These are phyloP conservation scores for Lepidurus apus DNA, from an alignment of 1,140 invertebrate species.

Conservation along the genomic window DNA sequence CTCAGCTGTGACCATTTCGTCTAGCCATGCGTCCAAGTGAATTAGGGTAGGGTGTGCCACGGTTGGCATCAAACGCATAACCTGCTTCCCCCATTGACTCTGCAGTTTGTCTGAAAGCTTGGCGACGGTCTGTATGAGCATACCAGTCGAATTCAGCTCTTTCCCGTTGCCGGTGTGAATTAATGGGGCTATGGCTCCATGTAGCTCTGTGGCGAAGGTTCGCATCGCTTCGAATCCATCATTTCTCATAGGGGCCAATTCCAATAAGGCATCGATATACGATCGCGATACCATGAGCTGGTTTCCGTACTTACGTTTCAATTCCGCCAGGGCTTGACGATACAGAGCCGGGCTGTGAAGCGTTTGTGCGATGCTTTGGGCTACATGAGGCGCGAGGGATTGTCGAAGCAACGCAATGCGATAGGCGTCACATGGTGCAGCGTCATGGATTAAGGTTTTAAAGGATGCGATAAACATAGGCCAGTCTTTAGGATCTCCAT, in stretches of 20 bases:
- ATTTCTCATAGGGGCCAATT: background rate
- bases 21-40: conserved; percentile 19
- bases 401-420: background rate
- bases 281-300: background rate
- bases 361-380: background rate
- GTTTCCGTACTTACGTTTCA: background rate
- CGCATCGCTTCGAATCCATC: background rate
- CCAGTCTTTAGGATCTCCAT: conserved; percentile 24
- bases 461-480: conserved; percentile 27
- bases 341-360: conserved; percentile 3
- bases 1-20: background rate
- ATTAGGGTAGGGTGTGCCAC: background rate
- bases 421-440: background rate
- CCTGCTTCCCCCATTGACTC: conserved; percentile 8
- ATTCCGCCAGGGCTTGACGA: background rate
- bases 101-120: background rate
- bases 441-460: conserved; percentile 11
- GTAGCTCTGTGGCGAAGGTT: background rate
- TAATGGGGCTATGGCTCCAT: conserved; percentile 16
- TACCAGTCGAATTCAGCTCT: background rate
- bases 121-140: conserved; percentile 7
- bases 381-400: background rate
- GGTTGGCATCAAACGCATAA: background rate
- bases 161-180: background rate
- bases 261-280: background rate